Conservation (phyloP, 2,888 invertebrate species). For the Ectemnius lituratus region DNA sequence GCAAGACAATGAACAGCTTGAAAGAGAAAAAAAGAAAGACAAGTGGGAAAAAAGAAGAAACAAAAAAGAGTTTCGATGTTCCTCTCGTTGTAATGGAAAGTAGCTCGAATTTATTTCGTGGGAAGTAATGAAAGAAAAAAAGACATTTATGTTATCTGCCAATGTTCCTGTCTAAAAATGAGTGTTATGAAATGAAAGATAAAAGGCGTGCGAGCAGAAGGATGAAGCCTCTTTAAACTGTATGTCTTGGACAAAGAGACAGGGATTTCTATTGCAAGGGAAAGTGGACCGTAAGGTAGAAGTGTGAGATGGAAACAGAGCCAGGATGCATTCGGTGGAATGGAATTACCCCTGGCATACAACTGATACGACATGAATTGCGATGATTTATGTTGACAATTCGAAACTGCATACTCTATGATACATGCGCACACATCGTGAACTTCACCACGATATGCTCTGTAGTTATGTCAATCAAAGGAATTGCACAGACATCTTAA, state of each 20-base stretch:
- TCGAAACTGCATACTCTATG: too few relatives aligned
- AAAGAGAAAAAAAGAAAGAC: constrained; percentile 7
- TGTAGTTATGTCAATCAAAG: too few relatives aligned
- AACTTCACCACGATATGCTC: too few relatives aligned
- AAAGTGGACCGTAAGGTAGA: background rate
- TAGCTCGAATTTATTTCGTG: constrained; percentile 54
- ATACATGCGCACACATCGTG: too few relatives aligned
- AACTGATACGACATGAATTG: too few relatives aligned
- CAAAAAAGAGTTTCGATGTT: constrained; percentile 2
- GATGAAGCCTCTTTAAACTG: background rate
- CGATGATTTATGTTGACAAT: too few relatives aligned
- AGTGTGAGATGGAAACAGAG: background rate
- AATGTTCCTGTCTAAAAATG: background rate
- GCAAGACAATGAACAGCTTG: constrained; percentile 41
- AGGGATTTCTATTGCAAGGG: background rate
- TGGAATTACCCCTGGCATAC: too few relatives aligned
- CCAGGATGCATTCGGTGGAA: too few relatives aligned
- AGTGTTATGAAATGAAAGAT: background rate
- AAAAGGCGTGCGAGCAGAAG: background rate
- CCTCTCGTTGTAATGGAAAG: constrained; percentile 51
- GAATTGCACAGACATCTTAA: too few relatives aligned
- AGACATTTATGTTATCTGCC: background rate
- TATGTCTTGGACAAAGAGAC: constrained; percentile 6
- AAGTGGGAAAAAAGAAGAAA: too few relatives aligned
- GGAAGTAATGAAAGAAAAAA: constrained; percentile 47